These are phyloP conservation scores for Macropis europaea DNA, from an alignment of 2,888 invertebrate genomes.

Conservation along the genomic window DNA sequence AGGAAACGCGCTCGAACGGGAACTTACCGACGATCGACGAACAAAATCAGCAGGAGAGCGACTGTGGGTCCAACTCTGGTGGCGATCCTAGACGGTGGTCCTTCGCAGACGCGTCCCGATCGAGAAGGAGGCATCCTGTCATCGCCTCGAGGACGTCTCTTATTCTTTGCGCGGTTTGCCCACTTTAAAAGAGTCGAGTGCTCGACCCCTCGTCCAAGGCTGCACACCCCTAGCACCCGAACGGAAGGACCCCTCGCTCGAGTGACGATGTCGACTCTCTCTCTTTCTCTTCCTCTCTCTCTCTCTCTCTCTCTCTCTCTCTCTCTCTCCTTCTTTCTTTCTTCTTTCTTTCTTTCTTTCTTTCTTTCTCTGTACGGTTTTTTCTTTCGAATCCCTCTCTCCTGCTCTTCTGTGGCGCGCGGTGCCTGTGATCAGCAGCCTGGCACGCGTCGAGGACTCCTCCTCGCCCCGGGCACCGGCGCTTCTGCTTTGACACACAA, in stretches of 20 bases:
- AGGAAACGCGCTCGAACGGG: too few species aligned
- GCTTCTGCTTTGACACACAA: slow-evolving; percentile 75
- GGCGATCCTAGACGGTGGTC: slow-evolving; percentile 68
- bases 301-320: too few species aligned
- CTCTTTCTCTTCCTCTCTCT: slow-evolving; percentile 32
- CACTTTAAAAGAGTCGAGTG: slow-evolving; percentile 67
- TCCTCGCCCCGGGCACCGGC: slow-evolving; percentile 76
- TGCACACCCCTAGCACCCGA: slow-evolving; percentile 71
- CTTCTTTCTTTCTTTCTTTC: slow-evolving; percentile 38
- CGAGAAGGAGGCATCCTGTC: slow-evolving; percentile 78
- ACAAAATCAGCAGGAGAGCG: slow-evolving; percentile 64
- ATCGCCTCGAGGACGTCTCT: slow-evolving; percentile 74
- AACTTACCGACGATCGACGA: slow-evolving; percentile 74
- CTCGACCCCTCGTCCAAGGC: slow-evolving; percentile 66
- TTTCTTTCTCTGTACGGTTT: slow-evolving; percentile 23
- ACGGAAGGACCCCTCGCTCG: slow-evolving; percentile 67
- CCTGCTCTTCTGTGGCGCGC: slow-evolving; percentile 60
- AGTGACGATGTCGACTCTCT: slow-evolving; percentile 52
- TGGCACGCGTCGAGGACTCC: slow-evolving; percentile 78
- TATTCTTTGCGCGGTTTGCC: slow-evolving; percentile 65
- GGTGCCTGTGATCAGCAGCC: slow-evolving; percentile 77
- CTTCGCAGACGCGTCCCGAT: slow-evolving; percentile 72
- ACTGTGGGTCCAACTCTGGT: slow-evolving; percentile 64
- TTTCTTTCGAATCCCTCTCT: slow-evolving; percentile 48
- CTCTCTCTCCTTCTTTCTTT: slow-evolving; percentile 46